These are phyloP conservation scores for Malurus splendens DNA, from an alignment of 2,797 vertebrate genomes.

Conservation along the genomic window DNA sequence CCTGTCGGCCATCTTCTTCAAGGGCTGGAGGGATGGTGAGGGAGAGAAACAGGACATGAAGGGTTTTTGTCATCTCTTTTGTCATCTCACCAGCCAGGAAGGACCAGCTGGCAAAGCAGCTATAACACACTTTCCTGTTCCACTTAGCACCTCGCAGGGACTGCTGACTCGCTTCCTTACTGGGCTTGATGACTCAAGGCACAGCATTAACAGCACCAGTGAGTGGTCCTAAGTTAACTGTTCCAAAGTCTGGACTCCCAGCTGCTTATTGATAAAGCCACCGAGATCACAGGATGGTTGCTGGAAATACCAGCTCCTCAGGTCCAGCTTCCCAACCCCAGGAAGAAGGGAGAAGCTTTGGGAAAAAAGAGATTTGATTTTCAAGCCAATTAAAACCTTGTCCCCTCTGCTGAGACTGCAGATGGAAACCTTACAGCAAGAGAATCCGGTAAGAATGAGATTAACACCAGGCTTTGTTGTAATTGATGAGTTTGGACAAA, in stretches of 20 bases:
- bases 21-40: slow-evolving; percentile 73
- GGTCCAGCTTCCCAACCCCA: neutral
- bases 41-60: neutral
- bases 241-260: neutral
- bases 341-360: slow-evolving; percentile 1
- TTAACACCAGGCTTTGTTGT: neutral
- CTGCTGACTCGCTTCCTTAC: neutral
- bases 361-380: neutral
- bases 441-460: neutral
- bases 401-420: neutral
- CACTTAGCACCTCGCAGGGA: slow-evolving; percentile 6
- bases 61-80: neutral
- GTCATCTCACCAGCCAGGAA: neutral
- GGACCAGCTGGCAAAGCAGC: neutral
- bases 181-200: neutral
- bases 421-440: neutral
- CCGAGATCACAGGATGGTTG: neutral
- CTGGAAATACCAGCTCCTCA: neutral
- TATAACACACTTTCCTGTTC: neutral
- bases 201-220: neutral
- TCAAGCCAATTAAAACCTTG: slow-evolving; percentile 17
- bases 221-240: neutral
- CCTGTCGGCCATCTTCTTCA: slow-evolving; percentile 99
- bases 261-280: slow-evolving; percentile 14
- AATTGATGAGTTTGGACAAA: neutral